Base-by-base conservation (phyloP, 2,113 vertebrate species). In the Triplophysa tibetana region DNA sequence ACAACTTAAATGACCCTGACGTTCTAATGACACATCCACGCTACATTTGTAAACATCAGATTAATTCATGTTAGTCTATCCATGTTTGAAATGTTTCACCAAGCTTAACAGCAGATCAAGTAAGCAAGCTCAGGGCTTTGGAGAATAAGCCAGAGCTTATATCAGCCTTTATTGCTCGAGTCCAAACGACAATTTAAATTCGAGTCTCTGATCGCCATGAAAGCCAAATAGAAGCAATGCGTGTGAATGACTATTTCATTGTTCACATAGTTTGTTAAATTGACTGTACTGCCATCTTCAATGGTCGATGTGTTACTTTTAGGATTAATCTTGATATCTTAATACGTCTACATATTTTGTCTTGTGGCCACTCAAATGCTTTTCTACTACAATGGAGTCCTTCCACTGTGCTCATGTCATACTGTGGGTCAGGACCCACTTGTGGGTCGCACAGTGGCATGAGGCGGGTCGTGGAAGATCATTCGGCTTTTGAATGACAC, bases 1-100 rank as follows among this genome's bases (percentile, higher is more conserved):
- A 43, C 58, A 48, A 48, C 12, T 58, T 54, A 78, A 70, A 80
- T 38, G 10, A 41, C 8, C 5, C 61, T 78, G 70, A 73, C 61
- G 79, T 81, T 73, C 69, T 65, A 80, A 85, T 90, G 86, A 86
- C 19, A 76, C 69, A 56, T 80, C 66, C 80, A 63, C 81, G n/a
- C 13, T 23, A 73, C 66, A 76, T 73, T 78, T 41, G 56, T 70
- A 58, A 65, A 12, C 61, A 58, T 80, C 61, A 64, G 65, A 21
- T 79, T 48, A 64, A 75, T 72, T 82, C 52, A 10, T 73, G 69
- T 72, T 38, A 60, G n/a, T 58, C 52, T 23, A 58, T 73, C 70
- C 52, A 41, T 56, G 50, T 70, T 56, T 56, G 52, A 72, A 72
- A 72, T 61, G 70, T 21, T 74, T 61, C 54, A 17, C 54, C 54